These are phyloP conservation scores for Podarcis siculus DNA, from an alignment of 2,797 vertebrate species.

Conservation along the genomic window DNA sequence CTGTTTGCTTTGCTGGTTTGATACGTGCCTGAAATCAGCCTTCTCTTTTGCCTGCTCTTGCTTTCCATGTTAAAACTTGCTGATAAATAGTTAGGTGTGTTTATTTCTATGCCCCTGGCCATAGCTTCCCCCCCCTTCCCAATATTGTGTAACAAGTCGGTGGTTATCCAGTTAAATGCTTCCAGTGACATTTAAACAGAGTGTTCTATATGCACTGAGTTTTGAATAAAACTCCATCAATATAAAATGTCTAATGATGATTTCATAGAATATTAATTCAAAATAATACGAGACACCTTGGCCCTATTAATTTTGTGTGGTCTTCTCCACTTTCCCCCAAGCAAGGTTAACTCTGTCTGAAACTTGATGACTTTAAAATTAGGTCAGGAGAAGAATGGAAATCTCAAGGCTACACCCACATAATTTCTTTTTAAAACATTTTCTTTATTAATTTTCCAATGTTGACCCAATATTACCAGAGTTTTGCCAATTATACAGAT, in stretches of 20 bases:
- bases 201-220: neutral
- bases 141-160: neutral
- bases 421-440: too few relatives aligned
- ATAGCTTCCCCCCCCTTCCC: too few relatives aligned
- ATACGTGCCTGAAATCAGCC: neutral
- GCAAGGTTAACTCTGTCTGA: too few relatives aligned
- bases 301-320: neutral
- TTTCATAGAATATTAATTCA: neutral
- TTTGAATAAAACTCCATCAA: neutral
- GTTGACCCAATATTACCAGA: too few relatives aligned
- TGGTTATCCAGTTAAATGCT: neutral
- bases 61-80: neutral
- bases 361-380: too few relatives aligned
- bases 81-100: neutral
- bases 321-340: too few relatives aligned
- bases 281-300: neutral
- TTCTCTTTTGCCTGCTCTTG: too few relatives aligned
- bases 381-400: neutral
- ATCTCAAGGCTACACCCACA: neutral
- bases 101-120: neutral
- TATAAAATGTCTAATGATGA: too few relatives aligned
- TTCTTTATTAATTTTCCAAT: too few relatives aligned
- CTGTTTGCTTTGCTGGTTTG: neutral
- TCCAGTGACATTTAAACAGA: too few relatives aligned
- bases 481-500: too few relatives aligned